Evolutionary conservation across 2,888 invertebrate genomes (phyloP).

Genomic region (Pheosia gnoma): DNA sequence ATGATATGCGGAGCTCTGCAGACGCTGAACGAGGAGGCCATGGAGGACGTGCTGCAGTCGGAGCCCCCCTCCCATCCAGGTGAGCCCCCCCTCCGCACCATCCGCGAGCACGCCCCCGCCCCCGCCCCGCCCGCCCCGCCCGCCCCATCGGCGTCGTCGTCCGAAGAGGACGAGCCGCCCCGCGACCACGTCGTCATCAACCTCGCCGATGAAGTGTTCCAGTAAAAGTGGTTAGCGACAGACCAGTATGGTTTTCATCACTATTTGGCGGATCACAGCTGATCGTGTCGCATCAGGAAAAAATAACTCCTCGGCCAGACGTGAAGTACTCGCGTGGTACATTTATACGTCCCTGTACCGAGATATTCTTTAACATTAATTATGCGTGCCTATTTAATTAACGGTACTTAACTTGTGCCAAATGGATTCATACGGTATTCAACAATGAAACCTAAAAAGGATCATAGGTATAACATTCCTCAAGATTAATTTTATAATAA

Average conservation of each 20-base stretch:
- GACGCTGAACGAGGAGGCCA: conserved; percentile 96
- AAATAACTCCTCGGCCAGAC: background rate
- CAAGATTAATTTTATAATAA: too few relatives aligned
- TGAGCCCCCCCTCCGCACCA: conserved; percentile 74
- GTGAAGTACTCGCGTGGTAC: background rate
- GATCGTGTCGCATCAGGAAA: background rate
- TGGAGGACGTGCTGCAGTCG: conserved; percentile 94
- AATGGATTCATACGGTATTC: conserved; percentile 7
- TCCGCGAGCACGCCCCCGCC: conserved; percentile 57
- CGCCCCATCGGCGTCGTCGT: conserved; percentile 15
- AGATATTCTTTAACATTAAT: background rate
- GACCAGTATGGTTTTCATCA: conserved; percentile 3
- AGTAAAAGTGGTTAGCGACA: conserved; percentile 34
- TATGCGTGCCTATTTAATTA: conserved; percentile 12
- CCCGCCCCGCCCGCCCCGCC: conserved; percentile 34
- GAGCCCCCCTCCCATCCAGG: conserved; percentile 84
- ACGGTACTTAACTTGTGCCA: conserved; percentile 15
- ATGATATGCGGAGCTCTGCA: conserved; percentile 97
- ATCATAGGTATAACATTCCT: background rate
- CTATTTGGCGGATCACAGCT: background rate
- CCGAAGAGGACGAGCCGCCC: conserved; percentile 32
- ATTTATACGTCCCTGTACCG: background rate
- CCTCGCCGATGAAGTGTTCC: conserved; percentile 65
- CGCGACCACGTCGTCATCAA: conserved; percentile 63
- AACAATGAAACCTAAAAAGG: too few relatives aligned